Conservation (phyloP, 1,140 invertebrate species). For the Myzus persicae region DNA sequence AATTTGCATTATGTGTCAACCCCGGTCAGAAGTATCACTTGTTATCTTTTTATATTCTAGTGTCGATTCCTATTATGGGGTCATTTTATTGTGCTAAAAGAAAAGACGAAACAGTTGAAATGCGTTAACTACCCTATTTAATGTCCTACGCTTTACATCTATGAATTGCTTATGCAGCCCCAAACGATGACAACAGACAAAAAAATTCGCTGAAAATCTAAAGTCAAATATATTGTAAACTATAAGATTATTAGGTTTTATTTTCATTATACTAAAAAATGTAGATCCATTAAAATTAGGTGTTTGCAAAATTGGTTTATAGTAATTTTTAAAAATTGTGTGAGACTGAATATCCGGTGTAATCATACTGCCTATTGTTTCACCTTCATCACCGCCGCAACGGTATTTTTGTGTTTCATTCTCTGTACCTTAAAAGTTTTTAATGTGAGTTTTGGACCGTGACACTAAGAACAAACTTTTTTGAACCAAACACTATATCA, state of each 20-base stretch:
- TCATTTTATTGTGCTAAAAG: not conserved
- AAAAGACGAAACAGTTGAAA: not conserved
- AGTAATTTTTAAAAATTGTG: not conserved
- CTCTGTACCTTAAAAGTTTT: not conserved
- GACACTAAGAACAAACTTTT: conserved; percentile 5
- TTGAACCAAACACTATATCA: not conserved
- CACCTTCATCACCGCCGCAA: not conserved
- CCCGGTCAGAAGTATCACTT: not conserved
- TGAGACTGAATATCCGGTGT: not conserved
- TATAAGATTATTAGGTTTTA: not conserved
- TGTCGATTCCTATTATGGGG: not conserved
- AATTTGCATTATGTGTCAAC: not conserved
- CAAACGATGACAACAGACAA: not conserved
- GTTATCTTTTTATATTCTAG: not conserved
- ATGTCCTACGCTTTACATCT: not conserved
- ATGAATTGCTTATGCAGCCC: no score
- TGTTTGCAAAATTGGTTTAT: not conserved
- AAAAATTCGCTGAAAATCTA: not conserved
- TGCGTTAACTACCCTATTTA: not conserved
- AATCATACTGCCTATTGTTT: not conserved
- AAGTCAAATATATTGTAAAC: not conserved
- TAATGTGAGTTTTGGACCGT: not conserved
- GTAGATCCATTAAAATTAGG: not conserved
- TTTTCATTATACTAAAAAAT: not conserved
- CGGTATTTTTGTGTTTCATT: not conserved